Evolutionary conservation across 1,140 invertebrate genomes (phyloP).

Genomic region (Drosophila novamexicana): DNA sequence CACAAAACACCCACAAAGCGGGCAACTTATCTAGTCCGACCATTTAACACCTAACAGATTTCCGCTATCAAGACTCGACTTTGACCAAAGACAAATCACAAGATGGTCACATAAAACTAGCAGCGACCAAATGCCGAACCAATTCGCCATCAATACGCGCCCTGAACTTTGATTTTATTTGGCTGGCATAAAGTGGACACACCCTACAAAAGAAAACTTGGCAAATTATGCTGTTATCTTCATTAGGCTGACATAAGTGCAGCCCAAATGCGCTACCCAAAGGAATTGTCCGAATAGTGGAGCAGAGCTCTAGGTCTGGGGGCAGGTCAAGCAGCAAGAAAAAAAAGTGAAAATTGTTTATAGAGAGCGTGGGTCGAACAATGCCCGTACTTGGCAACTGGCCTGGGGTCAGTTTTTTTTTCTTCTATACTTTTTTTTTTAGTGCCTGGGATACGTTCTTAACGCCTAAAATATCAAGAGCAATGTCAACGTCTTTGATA

Average conservation of each 20-base stretch:
- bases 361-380: conserved; percentile 55
- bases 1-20: conserved; percentile 10
- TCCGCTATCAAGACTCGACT: conserved; percentile 54
- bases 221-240: conserved; percentile 83
- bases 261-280: conserved; percentile 75
- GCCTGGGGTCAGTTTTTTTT: conserved; percentile 60
- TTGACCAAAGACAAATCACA: conserved; percentile 64
- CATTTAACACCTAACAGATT: conserved; percentile 82
- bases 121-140: conserved; percentile 18
- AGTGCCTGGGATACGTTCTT: conserved; percentile 27
- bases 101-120: conserved; percentile 46
- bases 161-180: conserved; percentile 69
- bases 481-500: conserved; percentile 58
- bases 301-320: not conserved
- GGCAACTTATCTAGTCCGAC: conserved; percentile 9
- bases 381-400: conserved; percentile 29
- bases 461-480: conserved; percentile 78
- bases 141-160: conserved; percentile 51
- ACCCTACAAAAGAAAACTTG: conserved; percentile 35
- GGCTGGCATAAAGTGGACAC: not conserved
- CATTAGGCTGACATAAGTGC: conserved; percentile 82
- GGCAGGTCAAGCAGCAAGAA: conserved; percentile 29
- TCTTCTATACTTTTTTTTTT: conserved; percentile 1
- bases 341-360: conserved; percentile 79
- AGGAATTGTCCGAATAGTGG: conserved; percentile 53